Conservation (phyloP, 2,113 vertebrate genomes). For the Galemys pyrenaicus region DNA sequence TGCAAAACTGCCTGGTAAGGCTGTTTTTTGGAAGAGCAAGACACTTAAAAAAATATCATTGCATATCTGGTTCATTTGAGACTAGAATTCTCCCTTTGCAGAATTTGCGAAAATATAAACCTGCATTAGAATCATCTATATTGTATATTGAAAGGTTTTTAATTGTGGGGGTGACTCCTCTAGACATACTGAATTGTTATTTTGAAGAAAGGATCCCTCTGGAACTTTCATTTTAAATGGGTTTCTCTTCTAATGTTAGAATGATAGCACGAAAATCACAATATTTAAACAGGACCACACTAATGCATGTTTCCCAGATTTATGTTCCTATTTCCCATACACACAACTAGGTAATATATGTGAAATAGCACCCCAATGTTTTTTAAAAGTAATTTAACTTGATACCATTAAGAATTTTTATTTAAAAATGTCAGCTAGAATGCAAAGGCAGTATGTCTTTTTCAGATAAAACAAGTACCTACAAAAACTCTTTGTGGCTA, state of each 20-base stretch:
- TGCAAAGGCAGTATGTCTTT: background rate
- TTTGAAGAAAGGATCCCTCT: background rate
- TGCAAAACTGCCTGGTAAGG: background rate
- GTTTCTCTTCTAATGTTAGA: background rate
- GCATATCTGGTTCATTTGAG: background rate
- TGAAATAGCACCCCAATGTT: rapidly evolving
- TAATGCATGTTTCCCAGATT: background rate
- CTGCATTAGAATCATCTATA: background rate
- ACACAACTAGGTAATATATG: background rate
- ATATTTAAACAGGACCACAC: background rate
- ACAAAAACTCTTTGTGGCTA: background rate
- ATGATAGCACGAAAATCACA: background rate
- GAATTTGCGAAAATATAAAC: background rate
- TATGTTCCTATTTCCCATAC: background rate
- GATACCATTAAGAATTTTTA: background rate
- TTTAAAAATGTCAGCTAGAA: background rate
- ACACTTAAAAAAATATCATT: background rate
- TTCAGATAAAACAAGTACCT: background rate
- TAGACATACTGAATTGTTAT: background rate
- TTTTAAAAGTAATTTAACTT: background rate
- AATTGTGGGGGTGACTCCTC: background rate
- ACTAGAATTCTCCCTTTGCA: background rate
- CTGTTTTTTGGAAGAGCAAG: background rate
- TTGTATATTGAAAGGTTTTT: background rate
- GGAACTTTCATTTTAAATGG: background rate